Conservation (phyloP, 2,888 invertebrate species). For the Phorcus lineatus region DNA sequence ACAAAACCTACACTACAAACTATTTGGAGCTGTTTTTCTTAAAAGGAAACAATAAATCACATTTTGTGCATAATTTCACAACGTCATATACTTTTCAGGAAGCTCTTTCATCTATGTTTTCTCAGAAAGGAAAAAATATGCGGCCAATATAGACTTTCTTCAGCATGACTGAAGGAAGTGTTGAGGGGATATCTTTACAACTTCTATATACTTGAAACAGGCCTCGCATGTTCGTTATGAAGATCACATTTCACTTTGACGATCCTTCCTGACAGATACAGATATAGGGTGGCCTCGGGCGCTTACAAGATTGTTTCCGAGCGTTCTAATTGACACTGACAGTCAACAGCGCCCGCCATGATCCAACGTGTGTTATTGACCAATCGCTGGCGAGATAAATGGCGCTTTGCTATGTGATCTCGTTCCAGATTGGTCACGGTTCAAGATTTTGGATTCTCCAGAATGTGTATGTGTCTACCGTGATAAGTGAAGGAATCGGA, state of each 20-base stretch:
- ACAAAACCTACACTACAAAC: too few relatives aligned
- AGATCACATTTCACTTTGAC: constrained; percentile 23
- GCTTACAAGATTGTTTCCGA: constrained; percentile 19
- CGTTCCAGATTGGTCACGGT: constrained; percentile 22
- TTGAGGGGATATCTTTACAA: too few relatives aligned
- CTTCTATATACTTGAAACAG: too few relatives aligned
- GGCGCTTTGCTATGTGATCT: constrained; percentile 12
- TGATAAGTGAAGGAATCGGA: constrained; percentile 6
- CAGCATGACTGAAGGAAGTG: too few relatives aligned
- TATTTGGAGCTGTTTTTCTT: too few relatives aligned
- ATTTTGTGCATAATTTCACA: too few relatives aligned
- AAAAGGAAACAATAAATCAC: too few relatives aligned
- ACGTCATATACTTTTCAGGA: too few relatives aligned
- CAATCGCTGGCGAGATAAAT: constrained; percentile 14
- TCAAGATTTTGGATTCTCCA: constrained; percentile 16
- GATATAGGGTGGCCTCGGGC: constrained; percentile 3
- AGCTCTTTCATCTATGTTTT: too few relatives aligned
- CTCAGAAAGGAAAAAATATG: too few relatives aligned
- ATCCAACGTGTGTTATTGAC: constrained; percentile 15
- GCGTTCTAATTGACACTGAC: constrained; percentile 31
- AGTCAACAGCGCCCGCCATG: constrained; percentile 13
- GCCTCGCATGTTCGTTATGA: not conserved
- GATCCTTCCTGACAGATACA: constrained; percentile 16
- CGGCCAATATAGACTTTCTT: too few relatives aligned
- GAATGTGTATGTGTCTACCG: not conserved